Conservation (phyloP, 2,113 vertebrate genomes). For the Eleginops maclovinus region DNA sequence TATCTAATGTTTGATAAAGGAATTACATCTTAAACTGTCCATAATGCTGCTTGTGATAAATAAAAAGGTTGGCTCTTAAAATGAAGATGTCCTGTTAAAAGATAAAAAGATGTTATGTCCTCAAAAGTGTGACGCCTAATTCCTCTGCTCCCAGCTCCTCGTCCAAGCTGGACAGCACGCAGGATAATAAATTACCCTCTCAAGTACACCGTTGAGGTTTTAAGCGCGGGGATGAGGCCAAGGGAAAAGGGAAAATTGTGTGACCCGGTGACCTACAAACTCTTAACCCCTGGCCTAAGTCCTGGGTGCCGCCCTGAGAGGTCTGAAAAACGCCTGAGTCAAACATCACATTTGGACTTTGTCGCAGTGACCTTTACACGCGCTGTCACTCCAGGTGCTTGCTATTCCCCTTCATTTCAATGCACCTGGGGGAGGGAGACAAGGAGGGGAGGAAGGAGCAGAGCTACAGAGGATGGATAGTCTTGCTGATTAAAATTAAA, state of each 20-base stretch:
- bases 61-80: neutral
- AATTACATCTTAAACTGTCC: constrained; percentile 9
- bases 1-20: constrained; percentile 1
- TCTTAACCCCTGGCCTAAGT: constrained; percentile 83
- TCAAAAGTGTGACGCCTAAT: constrained; percentile 57
- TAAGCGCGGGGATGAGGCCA: constrained; percentile 75
- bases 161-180: constrained; percentile 61
- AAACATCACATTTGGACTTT: constrained; percentile 64
- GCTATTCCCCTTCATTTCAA: constrained; percentile 64
- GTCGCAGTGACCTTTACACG: constrained; percentile 69
- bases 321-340: constrained; percentile 62
- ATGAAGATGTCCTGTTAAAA: neutral
- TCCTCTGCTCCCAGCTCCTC: constrained; percentile 43
- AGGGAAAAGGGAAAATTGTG: constrained; percentile 81
- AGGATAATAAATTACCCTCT: constrained; percentile 84
- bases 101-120: constrained; percentile 33
- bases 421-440: constrained; percentile 57
- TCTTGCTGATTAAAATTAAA: constrained; percentile 84
- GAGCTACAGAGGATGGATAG: constrained; percentile 77
- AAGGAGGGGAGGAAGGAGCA: constrained; percentile 21
- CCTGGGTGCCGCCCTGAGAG: constrained; percentile 74
- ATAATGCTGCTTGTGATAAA: constrained; percentile 9
- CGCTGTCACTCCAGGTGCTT: constrained; percentile 64
- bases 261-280: constrained; percentile 82
- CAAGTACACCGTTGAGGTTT: constrained; percentile 82